phyloP scores from a whole-genome alignment of 2,888 invertebrate genomes.

The Gryllus longicercus region DNA sequence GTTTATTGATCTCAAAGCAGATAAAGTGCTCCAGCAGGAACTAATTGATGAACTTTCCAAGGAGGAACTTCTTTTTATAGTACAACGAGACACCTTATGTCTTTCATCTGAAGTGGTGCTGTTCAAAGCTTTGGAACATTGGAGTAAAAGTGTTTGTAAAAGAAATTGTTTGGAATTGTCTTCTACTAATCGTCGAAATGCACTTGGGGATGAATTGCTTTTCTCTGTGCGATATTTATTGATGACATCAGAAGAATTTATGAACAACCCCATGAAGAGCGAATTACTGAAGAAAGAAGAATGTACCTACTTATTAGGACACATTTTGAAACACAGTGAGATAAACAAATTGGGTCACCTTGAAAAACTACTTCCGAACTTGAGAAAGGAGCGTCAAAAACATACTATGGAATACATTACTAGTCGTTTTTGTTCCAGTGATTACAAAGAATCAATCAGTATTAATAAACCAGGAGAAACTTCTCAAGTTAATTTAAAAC shows the following conservation, averaged over 20 bases:
- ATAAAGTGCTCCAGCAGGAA: constrained; percentile 54
- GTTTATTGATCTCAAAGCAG: constrained; percentile 58
- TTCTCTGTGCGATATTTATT: constrained; percentile 61
- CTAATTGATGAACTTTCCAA: constrained; percentile 61
- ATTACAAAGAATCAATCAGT: not conserved
- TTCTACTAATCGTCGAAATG: constrained; percentile 51
- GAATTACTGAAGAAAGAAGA: constrained; percentile 56
- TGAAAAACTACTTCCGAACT: constrained; percentile 51
- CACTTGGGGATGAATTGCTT: constrained; percentile 51
- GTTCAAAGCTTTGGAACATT: constrained; percentile 57
- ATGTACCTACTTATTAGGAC: constrained; percentile 44
- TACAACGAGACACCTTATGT: constrained; percentile 64
- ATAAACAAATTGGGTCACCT: constrained; percentile 41
- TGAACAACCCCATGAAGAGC: constrained; percentile 56
- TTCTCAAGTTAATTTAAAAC: not conserved
- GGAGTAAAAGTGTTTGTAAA: constrained; percentile 58
- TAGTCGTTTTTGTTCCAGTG: not conserved
- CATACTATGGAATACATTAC: not conserved
- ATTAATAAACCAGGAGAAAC: not conserved
- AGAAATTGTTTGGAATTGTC: constrained; percentile 53
- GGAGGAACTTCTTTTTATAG: constrained; percentile 61
- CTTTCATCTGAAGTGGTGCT: constrained; percentile 56
- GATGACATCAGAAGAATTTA: constrained; percentile 62
- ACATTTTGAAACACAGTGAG: constrained; percentile 38
- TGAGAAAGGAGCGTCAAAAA: constrained; percentile 43